Conservation (phyloP, 2,888 invertebrate species). For the Cancer borealis region DNA sequence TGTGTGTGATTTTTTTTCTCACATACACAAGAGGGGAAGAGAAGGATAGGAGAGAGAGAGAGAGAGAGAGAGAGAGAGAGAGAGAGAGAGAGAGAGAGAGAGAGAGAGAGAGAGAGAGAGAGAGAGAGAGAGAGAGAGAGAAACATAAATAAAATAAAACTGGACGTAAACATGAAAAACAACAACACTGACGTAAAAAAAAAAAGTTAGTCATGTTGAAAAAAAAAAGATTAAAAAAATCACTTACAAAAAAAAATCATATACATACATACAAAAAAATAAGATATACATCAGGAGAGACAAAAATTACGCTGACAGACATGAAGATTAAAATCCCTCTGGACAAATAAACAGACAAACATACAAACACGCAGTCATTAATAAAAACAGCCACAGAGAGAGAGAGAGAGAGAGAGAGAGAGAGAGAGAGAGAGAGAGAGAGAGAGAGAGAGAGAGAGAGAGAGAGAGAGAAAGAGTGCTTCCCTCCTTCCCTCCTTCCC, state of each 20-base stretch:
- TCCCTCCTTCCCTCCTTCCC: background rate
- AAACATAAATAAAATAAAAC: background rate
- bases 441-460: no score
- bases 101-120: background rate
- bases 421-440: no score
- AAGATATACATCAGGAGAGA: background rate
- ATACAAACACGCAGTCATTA: background rate
- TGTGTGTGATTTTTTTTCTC: background rate
- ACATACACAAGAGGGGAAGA: background rate
- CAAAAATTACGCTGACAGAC: background rate
- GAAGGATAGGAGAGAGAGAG: background rate
- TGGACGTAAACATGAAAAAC: background rate
- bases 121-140: background rate
- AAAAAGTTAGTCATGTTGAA: background rate
- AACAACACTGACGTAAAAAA: background rate
- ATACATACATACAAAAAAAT: background rate
- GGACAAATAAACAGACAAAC: background rate
- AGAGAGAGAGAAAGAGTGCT: no score
- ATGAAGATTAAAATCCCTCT: background rate
- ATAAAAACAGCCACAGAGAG: no score
- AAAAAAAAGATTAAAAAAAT: background rate
- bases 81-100: constrained; percentile 15
- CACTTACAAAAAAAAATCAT: background rate
- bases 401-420: no score
- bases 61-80: no score